Conservation (phyloP, 2,797 vertebrate genomes). For the Micropoecilia bifurca region DNA sequence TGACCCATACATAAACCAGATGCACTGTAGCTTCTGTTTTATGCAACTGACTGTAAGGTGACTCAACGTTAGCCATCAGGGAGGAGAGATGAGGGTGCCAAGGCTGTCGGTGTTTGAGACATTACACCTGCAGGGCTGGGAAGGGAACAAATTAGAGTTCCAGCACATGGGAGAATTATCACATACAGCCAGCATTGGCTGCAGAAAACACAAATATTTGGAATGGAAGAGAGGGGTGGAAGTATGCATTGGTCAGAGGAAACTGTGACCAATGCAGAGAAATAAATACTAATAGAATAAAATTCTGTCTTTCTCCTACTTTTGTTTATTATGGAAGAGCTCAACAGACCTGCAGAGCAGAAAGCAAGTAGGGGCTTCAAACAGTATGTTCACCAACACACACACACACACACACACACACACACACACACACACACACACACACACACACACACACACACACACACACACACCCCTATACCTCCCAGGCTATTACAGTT, state of each 20-base stretch:
- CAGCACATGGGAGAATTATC: conserved; percentile 12
- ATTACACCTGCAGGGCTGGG: conserved; percentile 15
- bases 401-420: conserved; percentile 32
- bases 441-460: conserved; percentile 27
- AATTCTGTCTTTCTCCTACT: conserved; percentile 1
- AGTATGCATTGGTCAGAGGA: too few relatives aligned
- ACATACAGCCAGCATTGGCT: neutral
- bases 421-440: conserved; percentile 23
- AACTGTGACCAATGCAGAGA: neutral
- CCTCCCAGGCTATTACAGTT: conserved; percentile 64
- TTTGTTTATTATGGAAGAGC: conserved; percentile 10
- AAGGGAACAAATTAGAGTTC: conserved; percentile 11
- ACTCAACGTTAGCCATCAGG: neutral
- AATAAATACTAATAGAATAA: conserved; percentile 1
- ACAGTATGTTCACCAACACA: conserved; percentile 23
- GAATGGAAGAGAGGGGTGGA: too few relatives aligned
- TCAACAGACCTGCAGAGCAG: conserved; percentile 10
- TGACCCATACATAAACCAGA: conserved; percentile 2
- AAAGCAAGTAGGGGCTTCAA: conserved; percentile 6
- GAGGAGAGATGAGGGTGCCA: conserved; percentile 9
- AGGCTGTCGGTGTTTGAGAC: conserved; percentile 11
- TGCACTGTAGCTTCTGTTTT: neutral
- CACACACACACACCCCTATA: conserved; percentile 23
- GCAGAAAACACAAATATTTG: neutral
- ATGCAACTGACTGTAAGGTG: conserved; percentile 22